These are phyloP conservation scores for Oreocharis arfaki DNA, from an alignment of 2,113 vertebrate species.

Conservation along the genomic window DNA sequence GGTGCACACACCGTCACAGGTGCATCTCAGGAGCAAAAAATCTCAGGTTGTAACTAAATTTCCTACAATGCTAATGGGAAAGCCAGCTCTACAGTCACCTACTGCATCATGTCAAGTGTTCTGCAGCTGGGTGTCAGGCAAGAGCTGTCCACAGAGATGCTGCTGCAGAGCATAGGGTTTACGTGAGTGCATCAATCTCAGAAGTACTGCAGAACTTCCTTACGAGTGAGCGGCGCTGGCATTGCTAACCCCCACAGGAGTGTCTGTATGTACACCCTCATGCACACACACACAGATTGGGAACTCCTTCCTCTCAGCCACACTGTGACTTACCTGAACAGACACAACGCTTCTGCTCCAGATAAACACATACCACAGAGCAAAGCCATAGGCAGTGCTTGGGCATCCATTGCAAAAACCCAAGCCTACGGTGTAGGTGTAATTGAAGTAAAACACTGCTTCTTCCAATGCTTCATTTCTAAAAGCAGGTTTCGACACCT, in stretches of 20 bases:
- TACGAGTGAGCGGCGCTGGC: rapidly evolving
- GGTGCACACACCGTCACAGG: neutral
- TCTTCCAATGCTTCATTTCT: neutral
- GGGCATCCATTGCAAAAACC: neutral
- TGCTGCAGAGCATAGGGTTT: neutral
- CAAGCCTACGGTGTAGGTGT: neutral
- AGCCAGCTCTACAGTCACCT: neutral
- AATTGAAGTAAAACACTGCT: neutral
- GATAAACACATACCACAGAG: rapidly evolving
- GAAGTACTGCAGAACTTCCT: neutral
- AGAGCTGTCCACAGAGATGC: neutral
- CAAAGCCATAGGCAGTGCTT: neutral
- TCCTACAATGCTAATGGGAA: rapidly evolving
- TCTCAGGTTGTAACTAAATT: neutral
- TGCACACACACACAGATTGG: rapidly evolving
- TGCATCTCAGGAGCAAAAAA: neutral
- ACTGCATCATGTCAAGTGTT: neutral
- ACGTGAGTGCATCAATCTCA: rapidly evolving
- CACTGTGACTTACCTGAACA: neutral
- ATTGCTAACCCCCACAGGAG: neutral
- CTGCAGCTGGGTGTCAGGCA: neutral
- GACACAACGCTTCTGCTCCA: neutral
- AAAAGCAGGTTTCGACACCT: neutral
- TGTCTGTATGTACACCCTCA: rapidly evolving
- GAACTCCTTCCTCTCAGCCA: neutral